These are phyloP conservation scores for Pteropus alecto DNA, from an alignment of 2,113 vertebrate species.

Conservation along the genomic window DNA sequence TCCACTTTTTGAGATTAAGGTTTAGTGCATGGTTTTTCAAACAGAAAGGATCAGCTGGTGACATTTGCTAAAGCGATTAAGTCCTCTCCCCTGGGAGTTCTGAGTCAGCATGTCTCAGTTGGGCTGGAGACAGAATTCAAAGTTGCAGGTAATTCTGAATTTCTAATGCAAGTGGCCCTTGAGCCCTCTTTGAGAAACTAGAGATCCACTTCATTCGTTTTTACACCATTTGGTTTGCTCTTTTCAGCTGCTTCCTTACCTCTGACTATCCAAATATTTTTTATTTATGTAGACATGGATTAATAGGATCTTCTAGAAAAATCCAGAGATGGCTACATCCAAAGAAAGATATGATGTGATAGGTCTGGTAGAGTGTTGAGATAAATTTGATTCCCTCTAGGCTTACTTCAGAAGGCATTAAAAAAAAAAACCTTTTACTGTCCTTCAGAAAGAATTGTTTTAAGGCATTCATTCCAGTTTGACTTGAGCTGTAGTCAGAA, in stretches of 20 bases:
- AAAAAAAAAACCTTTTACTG: neutral
- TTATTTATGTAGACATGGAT: neutral
- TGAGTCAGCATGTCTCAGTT: neutral
- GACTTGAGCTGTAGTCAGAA: neutral
- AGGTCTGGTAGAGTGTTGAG: neutral
- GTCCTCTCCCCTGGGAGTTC: neutral
- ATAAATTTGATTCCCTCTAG: neutral
- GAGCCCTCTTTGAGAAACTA: neutral
- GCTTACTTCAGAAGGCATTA: constrained; percentile 24
- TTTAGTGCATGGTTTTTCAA: neutral
- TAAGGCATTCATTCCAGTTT: neutral
- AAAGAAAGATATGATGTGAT: neutral
- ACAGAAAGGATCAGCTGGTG: neutral
- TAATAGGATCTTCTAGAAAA: constrained; percentile 26
- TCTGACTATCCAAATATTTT: neutral
- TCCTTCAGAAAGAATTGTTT: neutral
- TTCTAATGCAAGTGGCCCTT: neutral
- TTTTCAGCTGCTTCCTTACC: neutral
- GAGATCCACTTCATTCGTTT: neutral
- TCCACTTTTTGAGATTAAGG: neutral
- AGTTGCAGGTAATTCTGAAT: neutral
- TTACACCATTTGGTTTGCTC: neutral
- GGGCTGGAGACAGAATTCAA: neutral
- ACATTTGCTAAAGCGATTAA: neutral
- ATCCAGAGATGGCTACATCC: neutral